A percentile compares a stretch with the other conserved stretches of the same genome.
Conservation (phyloP, 1,140 invertebrate species). For the Drosophila tropicalis region DNA sequence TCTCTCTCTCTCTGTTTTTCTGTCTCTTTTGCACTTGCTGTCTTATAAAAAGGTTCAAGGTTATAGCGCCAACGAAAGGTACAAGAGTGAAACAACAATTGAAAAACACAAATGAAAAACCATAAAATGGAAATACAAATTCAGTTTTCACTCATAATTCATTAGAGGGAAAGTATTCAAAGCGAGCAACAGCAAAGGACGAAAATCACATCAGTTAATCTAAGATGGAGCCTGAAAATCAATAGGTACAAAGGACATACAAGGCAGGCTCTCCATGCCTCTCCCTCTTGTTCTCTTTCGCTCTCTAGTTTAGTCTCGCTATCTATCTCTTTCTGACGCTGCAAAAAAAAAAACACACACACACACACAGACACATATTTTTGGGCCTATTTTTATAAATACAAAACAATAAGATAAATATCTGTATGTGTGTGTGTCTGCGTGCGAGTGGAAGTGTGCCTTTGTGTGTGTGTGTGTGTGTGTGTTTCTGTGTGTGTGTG, state of each 20-base stretch:
- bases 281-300: constrained; percentile 10
- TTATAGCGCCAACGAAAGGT: constrained; percentile 28
- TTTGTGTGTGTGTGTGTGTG: constrained; percentile 16
- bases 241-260: constrained; percentile 58
- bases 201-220: constrained; percentile 30
- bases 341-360: constrained; percentile 17
- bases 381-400: constrained; percentile 62
- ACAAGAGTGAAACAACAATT: not conserved
- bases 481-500: constrained; percentile 14
- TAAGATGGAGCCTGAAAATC: constrained; percentile 45
- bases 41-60: constrained; percentile 48
- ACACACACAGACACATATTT: constrained; percentile 10
- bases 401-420: constrained; percentile 44
- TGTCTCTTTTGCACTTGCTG: not conserved
- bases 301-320: constrained; percentile 14
- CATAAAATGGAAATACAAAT: constrained; percentile 38
- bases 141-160: not conserved
- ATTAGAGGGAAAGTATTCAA: constrained; percentile 4
- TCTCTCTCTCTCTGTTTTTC: not conserved
- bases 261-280: constrained; percentile 14
- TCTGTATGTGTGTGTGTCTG: constrained; percentile 22
- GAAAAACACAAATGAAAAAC: constrained; percentile 24
- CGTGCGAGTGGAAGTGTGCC: constrained; percentile 13
- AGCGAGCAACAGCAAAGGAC: constrained; percentile 16
- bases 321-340: constrained; percentile 11